Percentiles rank a stretch among this genome's conserved stretches.
Evolutionary conservation across 2,113 vertebrate genomes (phyloP).

Genomic region (Mormoops blainvillei): DNA sequence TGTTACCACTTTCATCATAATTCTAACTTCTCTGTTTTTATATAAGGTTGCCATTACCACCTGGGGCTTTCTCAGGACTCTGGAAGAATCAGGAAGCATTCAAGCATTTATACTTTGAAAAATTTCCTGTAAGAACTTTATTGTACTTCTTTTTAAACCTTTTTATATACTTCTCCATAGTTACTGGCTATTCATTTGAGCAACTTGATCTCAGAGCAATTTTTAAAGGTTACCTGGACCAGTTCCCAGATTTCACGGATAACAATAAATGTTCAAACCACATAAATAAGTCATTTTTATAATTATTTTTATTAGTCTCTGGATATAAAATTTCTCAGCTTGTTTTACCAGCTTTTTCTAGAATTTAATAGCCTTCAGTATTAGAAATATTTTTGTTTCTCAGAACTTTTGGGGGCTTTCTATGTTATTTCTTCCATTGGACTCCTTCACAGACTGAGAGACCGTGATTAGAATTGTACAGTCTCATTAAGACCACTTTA

Average conservation of each 20-base stretch:
- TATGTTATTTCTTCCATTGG: not conserved
- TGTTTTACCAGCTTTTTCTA: not conserved
- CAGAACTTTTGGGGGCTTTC: not conserved
- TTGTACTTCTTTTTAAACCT: not conserved
- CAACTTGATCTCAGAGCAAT: not conserved
- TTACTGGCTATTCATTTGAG: not conserved
- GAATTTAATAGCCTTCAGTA: not conserved
- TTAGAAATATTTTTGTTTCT: not conserved
- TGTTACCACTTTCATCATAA: not conserved
- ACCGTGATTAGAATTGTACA: not conserved
- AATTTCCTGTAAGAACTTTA: constrained; percentile 89
- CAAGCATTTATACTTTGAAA: constrained; percentile 91
- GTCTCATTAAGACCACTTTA: not conserved
- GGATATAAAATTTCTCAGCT: not conserved
- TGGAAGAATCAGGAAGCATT: constrained; percentile 93
- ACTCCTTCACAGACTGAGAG: not conserved
- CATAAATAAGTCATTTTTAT: not conserved
- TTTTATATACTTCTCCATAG: not conserved
- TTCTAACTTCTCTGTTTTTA: constrained; percentile 53
- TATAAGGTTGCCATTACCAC: constrained; percentile 91
- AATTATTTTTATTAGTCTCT: not conserved
- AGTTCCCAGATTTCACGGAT: not conserved
- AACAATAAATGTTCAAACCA: not conserved
- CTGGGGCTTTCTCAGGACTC: constrained; percentile 91
- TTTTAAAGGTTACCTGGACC: not conserved